Evolutionary conservation across 2,888 invertebrate genomes (phyloP).

Genomic region (Parnassius apollo): DNA sequence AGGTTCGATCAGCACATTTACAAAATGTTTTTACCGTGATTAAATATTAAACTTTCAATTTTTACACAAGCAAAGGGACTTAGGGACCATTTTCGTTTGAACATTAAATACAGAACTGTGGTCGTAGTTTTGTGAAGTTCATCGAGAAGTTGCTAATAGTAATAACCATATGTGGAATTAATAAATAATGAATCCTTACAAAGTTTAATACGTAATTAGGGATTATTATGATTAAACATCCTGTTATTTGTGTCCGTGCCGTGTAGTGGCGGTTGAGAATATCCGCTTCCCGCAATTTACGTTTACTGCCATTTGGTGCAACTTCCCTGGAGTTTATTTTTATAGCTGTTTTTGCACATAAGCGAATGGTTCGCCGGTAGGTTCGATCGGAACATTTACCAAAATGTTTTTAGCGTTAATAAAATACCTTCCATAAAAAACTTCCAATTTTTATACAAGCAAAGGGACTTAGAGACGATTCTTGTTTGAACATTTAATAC

Average conservation of each 20-base stretch:
- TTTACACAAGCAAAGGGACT: too few species aligned
- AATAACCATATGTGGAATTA: conserved; percentile 54
- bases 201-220: too few species aligned
- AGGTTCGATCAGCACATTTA: conserved; percentile 35
- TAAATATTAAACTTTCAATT: background rate
- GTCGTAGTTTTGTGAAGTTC: conserved; percentile 28
- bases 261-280: too few species aligned
- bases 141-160: conserved; percentile 57
- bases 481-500: too few species aligned
- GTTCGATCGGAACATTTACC: conserved; percentile 35
- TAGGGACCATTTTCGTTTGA: too few species aligned
- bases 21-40: conserved; percentile 33
- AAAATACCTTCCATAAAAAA: background rate
- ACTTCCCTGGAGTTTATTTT: conserved; percentile 52
- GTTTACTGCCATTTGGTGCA: conserved; percentile 36
- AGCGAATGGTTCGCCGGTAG: conserved; percentile 41
- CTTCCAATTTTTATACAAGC: too few species aligned
- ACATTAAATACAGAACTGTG: background rate
- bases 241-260: too few species aligned
- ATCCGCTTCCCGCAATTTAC: conserved; percentile 44
- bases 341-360: conserved; percentile 63
- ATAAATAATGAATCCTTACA: conserved; percentile 35
- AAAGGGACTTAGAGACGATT: too few species aligned
- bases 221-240: too few species aligned
- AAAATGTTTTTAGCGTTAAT: conserved; percentile 31